Conservation (phyloP, 2,797 vertebrate genomes). For the Ptychobarbus kaznakovi region DNA sequence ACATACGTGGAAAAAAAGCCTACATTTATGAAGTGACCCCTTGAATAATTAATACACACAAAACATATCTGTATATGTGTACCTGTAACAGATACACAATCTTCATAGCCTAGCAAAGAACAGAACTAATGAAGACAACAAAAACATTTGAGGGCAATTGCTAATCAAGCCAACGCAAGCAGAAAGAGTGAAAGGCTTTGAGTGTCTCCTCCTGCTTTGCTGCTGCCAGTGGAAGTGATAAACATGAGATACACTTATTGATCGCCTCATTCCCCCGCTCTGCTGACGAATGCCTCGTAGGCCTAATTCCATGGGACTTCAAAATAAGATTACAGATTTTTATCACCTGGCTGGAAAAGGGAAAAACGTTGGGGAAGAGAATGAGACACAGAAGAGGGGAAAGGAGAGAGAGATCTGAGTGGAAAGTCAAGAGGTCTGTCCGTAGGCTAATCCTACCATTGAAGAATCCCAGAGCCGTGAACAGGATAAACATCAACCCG, state of each 20-base stretch:
- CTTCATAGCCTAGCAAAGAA: conserved; percentile 15
- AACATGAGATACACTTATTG: conserved; percentile 74
- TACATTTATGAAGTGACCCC: not conserved
- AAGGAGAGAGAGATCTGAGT: conserved; percentile 35
- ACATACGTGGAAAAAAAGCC: not conserved
- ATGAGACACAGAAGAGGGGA: conserved; percentile 27
- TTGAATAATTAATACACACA: not conserved
- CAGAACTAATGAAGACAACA: conserved; percentile 38
- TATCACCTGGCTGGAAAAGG: conserved; percentile 75
- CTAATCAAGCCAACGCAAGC: conserved; percentile 55
- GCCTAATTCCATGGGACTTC: conserved; percentile 79
- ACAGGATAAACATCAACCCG: not conserved
- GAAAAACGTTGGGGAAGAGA: conserved; percentile 53
- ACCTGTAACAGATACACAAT: not conserved
- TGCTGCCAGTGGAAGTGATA: conserved; percentile 67
- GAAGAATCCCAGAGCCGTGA: conserved; percentile 38
- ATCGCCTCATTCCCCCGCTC: conserved; percentile 72
- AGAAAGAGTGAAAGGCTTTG: conserved; percentile 46
- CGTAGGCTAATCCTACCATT: conserved; percentile 65
- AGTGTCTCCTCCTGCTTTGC: conserved; percentile 54
- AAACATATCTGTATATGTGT: not conserved
- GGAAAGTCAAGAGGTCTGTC: conserved; percentile 51
- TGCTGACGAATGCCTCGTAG: conserved; percentile 80
- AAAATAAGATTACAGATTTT: conserved; percentile 81
- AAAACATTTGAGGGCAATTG: conserved; percentile 35